phyloP scores from a whole-genome alignment of 2,797 vertebrate species.

The Neostethus bicornis region DNA sequence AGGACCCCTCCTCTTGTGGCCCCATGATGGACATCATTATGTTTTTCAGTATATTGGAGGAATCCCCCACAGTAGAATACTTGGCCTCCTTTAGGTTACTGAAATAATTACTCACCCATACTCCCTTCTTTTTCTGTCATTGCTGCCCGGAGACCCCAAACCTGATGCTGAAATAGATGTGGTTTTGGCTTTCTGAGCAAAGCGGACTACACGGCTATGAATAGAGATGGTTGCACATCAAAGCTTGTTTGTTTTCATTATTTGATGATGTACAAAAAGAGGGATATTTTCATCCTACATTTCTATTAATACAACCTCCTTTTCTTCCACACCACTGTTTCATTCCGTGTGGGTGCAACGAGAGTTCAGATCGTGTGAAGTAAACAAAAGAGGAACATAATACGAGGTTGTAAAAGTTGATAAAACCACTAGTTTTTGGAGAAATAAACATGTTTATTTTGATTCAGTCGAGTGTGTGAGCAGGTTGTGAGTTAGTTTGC shows the following conservation, averaged over 20 bases:
- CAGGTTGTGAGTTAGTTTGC: no score
- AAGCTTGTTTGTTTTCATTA: conserved; percentile 76
- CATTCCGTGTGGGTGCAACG: not conserved
- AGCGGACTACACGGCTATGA: conserved; percentile 68
- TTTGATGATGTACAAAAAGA: conserved; percentile 46
- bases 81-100: conserved; percentile 56
- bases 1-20: conserved; percentile 32
- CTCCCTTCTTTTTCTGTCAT: conserved; percentile 50
- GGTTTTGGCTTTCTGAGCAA: conserved; percentile 74
- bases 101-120: conserved; percentile 66
- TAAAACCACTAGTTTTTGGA: no score
- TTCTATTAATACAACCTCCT: conserved; percentile 26
- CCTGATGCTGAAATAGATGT: conserved; percentile 79
- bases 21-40: conserved; percentile 53
- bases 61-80: conserved; percentile 44
- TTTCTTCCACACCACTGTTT: conserved; percentile 17
- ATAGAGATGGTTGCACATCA: conserved; percentile 72
- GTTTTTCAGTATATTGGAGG: conserved; percentile 54
- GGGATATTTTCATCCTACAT: conserved; percentile 29
- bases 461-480: no score
- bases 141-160: conserved; percentile 77
- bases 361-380: conserved; percentile 12
- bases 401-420: no score
- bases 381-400: conserved; percentile 12
- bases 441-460: no score